Evolutionary conservation across 2,797 vertebrate species (phyloP).

Genomic region (Enteromius trimaculatus): DNA sequence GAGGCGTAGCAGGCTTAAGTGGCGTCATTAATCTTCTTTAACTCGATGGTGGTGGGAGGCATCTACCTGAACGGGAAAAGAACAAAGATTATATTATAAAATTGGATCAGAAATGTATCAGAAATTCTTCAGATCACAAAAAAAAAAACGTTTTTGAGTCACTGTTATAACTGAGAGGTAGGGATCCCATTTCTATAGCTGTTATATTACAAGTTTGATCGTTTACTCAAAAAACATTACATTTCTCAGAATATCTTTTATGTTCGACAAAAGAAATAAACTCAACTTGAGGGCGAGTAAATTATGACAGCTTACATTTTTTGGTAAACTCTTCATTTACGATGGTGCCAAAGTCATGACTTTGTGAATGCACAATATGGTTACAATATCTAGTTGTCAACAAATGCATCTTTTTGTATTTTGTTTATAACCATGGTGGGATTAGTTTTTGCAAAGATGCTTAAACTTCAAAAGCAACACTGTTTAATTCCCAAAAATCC

Average conservation of each 20-base stretch:
- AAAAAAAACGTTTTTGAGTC: not conserved
- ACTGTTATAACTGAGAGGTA: not conserved
- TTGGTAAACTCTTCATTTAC: not conserved
- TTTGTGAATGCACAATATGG: not conserved
- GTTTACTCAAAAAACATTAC: not conserved
- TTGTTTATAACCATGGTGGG: slow-evolving; percentile 1
- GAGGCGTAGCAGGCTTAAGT: slow-evolving; percentile 17
- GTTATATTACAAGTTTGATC: not conserved
- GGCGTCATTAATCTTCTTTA: slow-evolving; percentile 29
- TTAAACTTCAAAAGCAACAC: not conserved
- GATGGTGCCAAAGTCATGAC: not conserved
- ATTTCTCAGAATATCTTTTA: not conserved
- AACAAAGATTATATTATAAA: not conserved
- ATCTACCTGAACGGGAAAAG: not conserved
- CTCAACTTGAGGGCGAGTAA: not conserved
- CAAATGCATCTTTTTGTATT: slow-evolving; percentile 5
- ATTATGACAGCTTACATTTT: not conserved
- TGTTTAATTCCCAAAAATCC: not conserved
- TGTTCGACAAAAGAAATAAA: not conserved
- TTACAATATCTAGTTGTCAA: not conserved
- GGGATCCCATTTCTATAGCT: not conserved
- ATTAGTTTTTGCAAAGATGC: not conserved
- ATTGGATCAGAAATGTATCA: not conserved
- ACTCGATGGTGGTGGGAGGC: not conserved
- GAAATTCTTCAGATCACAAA: not conserved